Base-by-base conservation (phyloP, 2,113 vertebrate species). In the Oenanthe oenanthe region DNA sequence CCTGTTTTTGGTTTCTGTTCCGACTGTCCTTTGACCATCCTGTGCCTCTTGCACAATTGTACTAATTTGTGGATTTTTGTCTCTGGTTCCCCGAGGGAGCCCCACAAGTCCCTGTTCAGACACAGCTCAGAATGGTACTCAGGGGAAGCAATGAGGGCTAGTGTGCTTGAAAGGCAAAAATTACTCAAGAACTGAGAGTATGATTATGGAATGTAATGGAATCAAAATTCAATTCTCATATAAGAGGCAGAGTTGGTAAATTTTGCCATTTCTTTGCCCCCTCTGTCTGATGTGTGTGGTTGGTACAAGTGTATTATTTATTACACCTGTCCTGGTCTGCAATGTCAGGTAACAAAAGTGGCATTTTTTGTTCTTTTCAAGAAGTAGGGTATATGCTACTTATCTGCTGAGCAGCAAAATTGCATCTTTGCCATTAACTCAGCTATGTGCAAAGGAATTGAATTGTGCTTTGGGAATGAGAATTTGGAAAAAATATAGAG, bases 181-280 rank as follows among this genome's bases (percentile, higher is more conserved):
- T 31, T 45, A 20, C 28, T 62, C 21, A 62, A 53, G 18, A 17
- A 34, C 29, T 79, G 56, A 72, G 45, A 67, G 53, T 1, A 1
- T 12, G 7, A 17, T 60, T 80, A 50, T 65, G 15, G 28, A 66
- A 66, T 54, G 8, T 56, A 90, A 50, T 17, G 7, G 19, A 17
- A 6, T 32, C 21, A 58, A 85, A 91, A 86, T 63, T 60, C 6
- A 68, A n/a, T 73, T 76, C 16, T 58, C 22, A 54, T 79, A 31
- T 10, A 89, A 54, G 45, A 21, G 43, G 5, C 32, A 61, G 11
- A 57, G 4, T 50, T 79, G 28, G 20, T 53, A 53, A 63, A 20
- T 56, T 12, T 17, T 42, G 12, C 2, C 0, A 0, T 9, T 81
- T 12, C 4, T 51, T 85, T 88, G 2, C 8, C 7, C 2, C 16